Percentiles rank a stretch among this genome's conserved stretches.
These are phyloP conservation scores for Ectemnius lituratus DNA, from an alignment of 2,888 invertebrate species.

Conservation along the genomic window DNA sequence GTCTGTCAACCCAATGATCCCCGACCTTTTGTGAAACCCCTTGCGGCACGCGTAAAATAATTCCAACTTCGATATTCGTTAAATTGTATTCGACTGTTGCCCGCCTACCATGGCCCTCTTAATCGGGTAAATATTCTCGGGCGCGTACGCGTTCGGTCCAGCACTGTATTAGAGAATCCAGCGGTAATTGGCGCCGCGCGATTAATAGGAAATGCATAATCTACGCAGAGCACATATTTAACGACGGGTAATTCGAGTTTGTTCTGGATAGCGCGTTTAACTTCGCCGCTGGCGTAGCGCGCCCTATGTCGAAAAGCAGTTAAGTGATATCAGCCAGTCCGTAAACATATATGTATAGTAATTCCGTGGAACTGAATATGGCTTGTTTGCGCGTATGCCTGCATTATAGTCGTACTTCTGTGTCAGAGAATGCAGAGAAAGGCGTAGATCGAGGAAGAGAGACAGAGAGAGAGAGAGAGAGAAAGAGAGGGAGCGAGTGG, in stretches of 20 bases:
- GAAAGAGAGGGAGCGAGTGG: no score
- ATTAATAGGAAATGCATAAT: neutral
- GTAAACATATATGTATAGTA: no score
- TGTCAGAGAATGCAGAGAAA: no score
- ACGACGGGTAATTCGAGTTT: slow-evolving; percentile 1
- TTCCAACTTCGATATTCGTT: neutral
- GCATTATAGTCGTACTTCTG: no score
- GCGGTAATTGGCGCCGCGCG: slow-evolving; percentile 2
- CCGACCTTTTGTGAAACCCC: no score
- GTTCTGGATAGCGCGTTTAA: neutral
- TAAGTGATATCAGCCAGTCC: no score
- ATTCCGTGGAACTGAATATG: no score
- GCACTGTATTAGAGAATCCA: neutral
- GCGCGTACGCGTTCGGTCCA: neutral
- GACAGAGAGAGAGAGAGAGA: neutral
- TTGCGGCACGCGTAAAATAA: neutral
- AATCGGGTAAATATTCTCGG: neutral
- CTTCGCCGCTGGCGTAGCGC: neutral
- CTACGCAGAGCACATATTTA: neutral
- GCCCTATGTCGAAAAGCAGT: neutral
- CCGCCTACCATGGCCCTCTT: neutral
- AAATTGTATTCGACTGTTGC: neutral
- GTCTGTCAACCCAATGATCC: no score
- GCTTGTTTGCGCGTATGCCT: no score
- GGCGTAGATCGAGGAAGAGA: no score